Base-by-base conservation (phyloP, 2,888 invertebrate species). In the Agriopis aurantiaria region DNA sequence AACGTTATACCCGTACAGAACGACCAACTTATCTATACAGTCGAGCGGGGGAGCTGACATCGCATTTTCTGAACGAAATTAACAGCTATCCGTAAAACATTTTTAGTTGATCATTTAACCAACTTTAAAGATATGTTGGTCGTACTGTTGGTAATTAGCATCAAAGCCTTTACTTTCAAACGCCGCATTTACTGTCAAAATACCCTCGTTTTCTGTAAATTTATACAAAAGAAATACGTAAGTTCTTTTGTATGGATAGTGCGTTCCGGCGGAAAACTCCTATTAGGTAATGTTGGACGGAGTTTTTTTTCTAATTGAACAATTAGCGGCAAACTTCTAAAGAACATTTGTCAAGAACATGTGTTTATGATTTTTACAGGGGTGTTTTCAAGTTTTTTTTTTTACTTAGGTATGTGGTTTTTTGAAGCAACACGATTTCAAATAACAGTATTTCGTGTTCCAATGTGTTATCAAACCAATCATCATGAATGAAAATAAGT, bases 141-240 rank as follows among this genome's bases (percentile, higher is more conserved):
- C 12, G 17, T 0, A 59, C 69, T 67, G 63, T 33, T 33, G 4
- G 33, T 52, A 46, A 64, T 75, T 76, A 76, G 56, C 73, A 73
- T 68, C 56, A 49, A 71, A 51, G 74, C 69, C 51, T 46, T 69
- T 68, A 75, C 75, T 76, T 76, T 76, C 75, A 63, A 68, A 67
- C 48, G 55, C 40, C 53, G 40, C 43, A 59, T 65, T 57, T 46
- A 40, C 59, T 48, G 65, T 61, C 55, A 65, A 52, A 62, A 69
- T 75, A 59, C 67, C 61, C 64, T 74, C 73, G 57, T 76, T 74
- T 63, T 45, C 12, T 46, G 33, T n/a, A 55, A 43, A 53, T 33
- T 33, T 33, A 65, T 70, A 77, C 79, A 81, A 80, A 78, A 77
- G 78, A 79, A n/a, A 77, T 78, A 77, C 68, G 73, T 75, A 77